A percentile compares a stretch with the other conserved stretches of the same genome.
Evolutionary conservation across 1,140 invertebrate species (phyloP).

Genomic region (Andricus grossulariae): DNA sequence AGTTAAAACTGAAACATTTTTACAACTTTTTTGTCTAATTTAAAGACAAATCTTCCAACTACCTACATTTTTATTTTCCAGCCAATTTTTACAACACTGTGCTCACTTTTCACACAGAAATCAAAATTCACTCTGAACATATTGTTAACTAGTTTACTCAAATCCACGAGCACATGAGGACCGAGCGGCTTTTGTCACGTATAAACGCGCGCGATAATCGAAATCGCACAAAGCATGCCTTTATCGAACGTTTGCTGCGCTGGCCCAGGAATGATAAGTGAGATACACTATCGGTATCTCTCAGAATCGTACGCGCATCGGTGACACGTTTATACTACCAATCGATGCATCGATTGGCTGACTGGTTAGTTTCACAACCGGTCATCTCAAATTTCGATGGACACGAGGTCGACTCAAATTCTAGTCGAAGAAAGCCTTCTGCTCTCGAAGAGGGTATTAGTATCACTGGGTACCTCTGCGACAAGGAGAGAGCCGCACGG

Average conservation of each 20-base stretch:
- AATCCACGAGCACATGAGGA: not conserved
- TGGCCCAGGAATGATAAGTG: slow-evolving; percentile 28
- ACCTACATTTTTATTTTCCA: not conserved
- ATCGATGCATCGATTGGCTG: not conserved
- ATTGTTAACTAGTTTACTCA: not conserved
- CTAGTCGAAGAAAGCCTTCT: slow-evolving; percentile 14
- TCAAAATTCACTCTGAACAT: not conserved
- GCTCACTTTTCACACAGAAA: not conserved
- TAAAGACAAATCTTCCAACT: too few relatives aligned
- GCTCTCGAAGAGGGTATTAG: slow-evolving; percentile 47
- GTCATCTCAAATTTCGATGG: not conserved
- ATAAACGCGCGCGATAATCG: slow-evolving; percentile 18
- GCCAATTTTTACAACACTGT: not conserved
- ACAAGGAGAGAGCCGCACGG: slow-evolving; percentile 45
- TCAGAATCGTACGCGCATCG: slow-evolving; percentile 24
- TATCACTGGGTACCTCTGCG: slow-evolving; percentile 61
- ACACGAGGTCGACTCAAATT: not conserved
- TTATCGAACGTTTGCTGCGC: slow-evolving; percentile 23
- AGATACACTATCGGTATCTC: slow-evolving; percentile 17
- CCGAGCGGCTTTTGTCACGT: slow-evolving; percentile 5
- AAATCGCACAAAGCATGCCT: slow-evolving; percentile 11
- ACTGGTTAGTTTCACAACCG: not conserved
- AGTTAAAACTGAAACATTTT: too few relatives aligned
- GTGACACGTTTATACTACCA: slow-evolving; percentile 22
- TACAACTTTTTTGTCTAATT: too few relatives aligned